Conservation (phyloP, 2,888 invertebrate genomes). For the Hesperia comma region DNA sequence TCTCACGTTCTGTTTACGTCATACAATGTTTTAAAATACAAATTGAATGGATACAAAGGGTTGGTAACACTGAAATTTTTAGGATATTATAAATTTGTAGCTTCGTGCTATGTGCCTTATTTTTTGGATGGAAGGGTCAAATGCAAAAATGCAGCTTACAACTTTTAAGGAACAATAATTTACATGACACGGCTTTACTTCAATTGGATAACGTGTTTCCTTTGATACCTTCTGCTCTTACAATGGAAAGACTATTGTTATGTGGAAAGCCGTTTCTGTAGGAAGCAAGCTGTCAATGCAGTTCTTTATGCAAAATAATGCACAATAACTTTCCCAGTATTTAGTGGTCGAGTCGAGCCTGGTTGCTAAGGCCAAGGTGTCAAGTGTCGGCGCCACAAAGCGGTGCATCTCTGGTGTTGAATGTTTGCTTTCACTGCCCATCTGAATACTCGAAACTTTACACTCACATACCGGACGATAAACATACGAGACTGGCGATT, state of each 20-base stretch:
- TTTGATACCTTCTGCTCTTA: too few relatives aligned
- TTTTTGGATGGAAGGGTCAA: too few relatives aligned
- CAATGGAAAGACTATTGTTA: not conserved
- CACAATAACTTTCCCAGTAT: constrained; percentile 32
- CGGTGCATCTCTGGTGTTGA: constrained; percentile 61
- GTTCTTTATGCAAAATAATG: constrained; percentile 28
- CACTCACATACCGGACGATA: constrained; percentile 62
- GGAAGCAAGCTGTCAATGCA: constrained; percentile 27
- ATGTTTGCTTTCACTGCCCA: constrained; percentile 76
- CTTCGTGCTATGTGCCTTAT: too few relatives aligned
- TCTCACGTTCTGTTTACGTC: not conserved
- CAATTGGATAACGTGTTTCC: too few relatives aligned
- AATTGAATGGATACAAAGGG: too few relatives aligned
- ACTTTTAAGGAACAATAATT: too few relatives aligned
- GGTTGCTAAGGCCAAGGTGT: constrained; percentile 69
- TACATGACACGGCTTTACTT: too few relatives aligned
- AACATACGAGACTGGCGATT: constrained; percentile 38
- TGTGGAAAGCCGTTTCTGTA: constrained; percentile 15
- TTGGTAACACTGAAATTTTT: too few relatives aligned
- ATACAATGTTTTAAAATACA: too few relatives aligned
- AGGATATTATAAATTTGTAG: too few relatives aligned
- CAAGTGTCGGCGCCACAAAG: constrained; percentile 72
- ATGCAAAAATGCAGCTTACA: too few relatives aligned
- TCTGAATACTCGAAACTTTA: constrained; percentile 73
- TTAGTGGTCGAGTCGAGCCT: constrained; percentile 33